These are phyloP conservation scores for Eustalomyia histrio DNA, from an alignment of 2,888 invertebrate species.

Conservation along the genomic window DNA sequence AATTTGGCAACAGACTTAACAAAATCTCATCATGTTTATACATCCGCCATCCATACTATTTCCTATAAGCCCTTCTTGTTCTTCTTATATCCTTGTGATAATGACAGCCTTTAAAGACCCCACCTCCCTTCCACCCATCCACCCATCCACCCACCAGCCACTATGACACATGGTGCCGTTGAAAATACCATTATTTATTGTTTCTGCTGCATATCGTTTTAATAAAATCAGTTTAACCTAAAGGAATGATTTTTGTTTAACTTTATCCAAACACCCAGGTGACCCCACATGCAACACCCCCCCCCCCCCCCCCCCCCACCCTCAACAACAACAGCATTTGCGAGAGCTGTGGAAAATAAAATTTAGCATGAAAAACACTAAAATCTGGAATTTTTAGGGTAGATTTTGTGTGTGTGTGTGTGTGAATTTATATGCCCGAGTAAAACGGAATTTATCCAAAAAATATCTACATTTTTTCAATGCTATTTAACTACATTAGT, in stretches of 20 bases:
- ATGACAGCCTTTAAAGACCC: too few relatives aligned
- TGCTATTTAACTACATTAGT: too few relatives aligned
- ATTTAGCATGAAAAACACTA: not conserved
- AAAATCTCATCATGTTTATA: constrained; percentile 16
- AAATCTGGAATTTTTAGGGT: constrained; percentile 22
- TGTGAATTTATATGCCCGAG: too few relatives aligned
- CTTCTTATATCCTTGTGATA: not conserved
- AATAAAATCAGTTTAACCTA: constrained; percentile 55
- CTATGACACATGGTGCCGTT: constrained; percentile 19
- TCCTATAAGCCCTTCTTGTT: not conserved
- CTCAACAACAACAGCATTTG: not conserved
- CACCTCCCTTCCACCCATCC: not conserved
- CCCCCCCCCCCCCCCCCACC: not conserved
- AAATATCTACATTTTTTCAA: too few relatives aligned
- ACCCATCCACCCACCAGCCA: constrained; percentile 3
- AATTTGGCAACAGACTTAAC: not conserved
- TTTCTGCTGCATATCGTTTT: constrained; percentile 53
- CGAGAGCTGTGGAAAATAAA: not conserved
- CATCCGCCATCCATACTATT: not conserved
- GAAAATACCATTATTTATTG: constrained; percentile 44
- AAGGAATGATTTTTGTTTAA: constrained; percentile 30
- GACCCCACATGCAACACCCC: too few relatives aligned
- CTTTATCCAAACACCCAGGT: not conserved
- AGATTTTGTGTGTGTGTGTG: not conserved
- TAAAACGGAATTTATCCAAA: too few relatives aligned